Conservation (phyloP, 2,113 vertebrate genomes). For the Progne subis region DNA sequence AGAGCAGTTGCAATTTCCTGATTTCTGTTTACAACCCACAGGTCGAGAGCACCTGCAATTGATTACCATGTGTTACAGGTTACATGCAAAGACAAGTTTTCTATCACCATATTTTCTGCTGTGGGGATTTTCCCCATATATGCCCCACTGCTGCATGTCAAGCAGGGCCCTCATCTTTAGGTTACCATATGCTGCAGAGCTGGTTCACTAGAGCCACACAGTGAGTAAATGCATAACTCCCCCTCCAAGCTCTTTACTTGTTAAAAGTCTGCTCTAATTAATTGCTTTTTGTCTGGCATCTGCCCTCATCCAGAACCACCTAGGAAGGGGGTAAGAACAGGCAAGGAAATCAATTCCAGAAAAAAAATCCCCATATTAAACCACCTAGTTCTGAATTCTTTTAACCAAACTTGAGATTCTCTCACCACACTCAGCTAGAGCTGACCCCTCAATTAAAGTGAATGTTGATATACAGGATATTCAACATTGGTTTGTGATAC, state of each 20-base stretch:
- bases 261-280: neutral
- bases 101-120: neutral
- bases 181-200: neutral
- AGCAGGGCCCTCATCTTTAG: rapidly evolving
- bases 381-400: neutral
- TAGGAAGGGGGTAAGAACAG: neutral
- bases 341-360: neutral
- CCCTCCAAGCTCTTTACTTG: neutral
- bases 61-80: neutral
- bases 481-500: neutral
- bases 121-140: rapidly evolving
- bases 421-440: neutral
- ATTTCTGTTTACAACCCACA: conserved; percentile 28
- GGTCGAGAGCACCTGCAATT: neutral
- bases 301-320: neutral
- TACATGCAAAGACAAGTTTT: neutral
- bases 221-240: neutral
- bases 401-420: neutral
- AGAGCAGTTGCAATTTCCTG: neutral
- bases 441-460: neutral
- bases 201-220: neutral
- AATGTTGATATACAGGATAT: neutral
- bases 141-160: neutral
- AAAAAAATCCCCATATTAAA: neutral
- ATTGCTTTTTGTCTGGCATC: neutral